Conservation (phyloP, 2,888 invertebrate species). For the Hypomecis atomaria region DNA sequence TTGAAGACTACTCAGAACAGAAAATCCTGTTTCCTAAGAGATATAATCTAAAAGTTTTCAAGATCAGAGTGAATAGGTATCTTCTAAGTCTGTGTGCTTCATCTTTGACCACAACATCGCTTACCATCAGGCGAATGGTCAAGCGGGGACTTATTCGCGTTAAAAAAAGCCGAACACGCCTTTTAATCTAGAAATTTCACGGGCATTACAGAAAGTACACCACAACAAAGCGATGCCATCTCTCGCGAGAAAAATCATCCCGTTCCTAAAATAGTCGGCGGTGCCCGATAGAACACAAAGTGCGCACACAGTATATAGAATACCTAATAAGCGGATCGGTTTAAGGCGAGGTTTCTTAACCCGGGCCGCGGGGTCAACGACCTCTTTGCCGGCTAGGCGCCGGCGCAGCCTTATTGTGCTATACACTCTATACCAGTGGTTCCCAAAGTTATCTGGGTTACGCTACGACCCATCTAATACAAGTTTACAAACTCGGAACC, state of each 20-base stretch:
- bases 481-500: too few relatives aligned
- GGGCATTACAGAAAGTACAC: constrained; percentile 26
- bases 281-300: constrained; percentile 44
- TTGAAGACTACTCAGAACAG: neutral
- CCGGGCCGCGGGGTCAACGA: constrained; percentile 68
- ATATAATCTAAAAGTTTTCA: too few relatives aligned
- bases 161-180: constrained; percentile 4
- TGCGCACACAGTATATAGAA: constrained; percentile 62
- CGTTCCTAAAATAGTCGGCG: constrained; percentile 43
- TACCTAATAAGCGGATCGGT: constrained; percentile 80
- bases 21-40: too few relatives aligned
- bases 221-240: constrained; percentile 27
- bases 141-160: too few relatives aligned
- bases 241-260: constrained; percentile 35
- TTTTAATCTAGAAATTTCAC: constrained; percentile 22
- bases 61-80: too few relatives aligned
- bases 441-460: too few relatives aligned
- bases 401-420: constrained; percentile 78
- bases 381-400: constrained; percentile 68
- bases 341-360: constrained; percentile 79
- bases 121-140: too few relatives aligned
- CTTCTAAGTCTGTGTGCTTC: too few relatives aligned
- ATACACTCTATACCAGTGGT: constrained; percentile 46
- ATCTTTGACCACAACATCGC: too few relatives aligned
- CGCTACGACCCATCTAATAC: too few relatives aligned